phyloP scores from a whole-genome alignment of 2,797 vertebrate genomes.

The Paratrypauchen microcephalus region DNA sequence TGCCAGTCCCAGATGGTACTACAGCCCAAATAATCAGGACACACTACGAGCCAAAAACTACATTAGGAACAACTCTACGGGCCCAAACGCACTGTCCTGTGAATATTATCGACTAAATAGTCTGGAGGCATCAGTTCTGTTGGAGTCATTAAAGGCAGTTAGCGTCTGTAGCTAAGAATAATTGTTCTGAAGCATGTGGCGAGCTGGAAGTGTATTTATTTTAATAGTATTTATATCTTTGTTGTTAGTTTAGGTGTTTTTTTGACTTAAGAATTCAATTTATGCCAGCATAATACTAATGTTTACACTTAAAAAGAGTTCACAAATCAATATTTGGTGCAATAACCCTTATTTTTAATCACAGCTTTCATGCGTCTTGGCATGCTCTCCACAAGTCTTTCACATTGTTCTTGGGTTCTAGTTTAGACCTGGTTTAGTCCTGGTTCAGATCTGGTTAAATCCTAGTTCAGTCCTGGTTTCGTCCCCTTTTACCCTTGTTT shows the following conservation, averaged over 20 bases:
- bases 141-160: neutral
- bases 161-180: conserved; percentile 1
- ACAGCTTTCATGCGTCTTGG: too few relatives aligned
- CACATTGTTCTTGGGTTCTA: too few relatives aligned
- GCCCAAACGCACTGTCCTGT: neutral
- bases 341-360: too few relatives aligned
- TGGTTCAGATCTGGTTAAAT: too few relatives aligned
- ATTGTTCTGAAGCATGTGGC: neutral
- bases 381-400: too few relatives aligned
- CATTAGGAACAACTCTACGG: conserved; percentile 2
- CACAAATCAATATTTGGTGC: too few relatives aligned
- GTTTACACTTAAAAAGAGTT: too few relatives aligned
- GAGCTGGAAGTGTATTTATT: neutral
- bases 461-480: too few relatives aligned
- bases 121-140: neutral
- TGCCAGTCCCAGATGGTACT: conserved; percentile 9
- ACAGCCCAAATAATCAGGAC: neutral
- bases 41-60: neutral
- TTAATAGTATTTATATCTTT: neutral
- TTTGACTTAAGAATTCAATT: neutral
- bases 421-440: too few relatives aligned
- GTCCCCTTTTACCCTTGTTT: too few relatives aligned
- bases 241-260: neutral
- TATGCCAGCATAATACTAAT: too few relatives aligned
- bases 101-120: neutral